A percentile compares a stretch with the other conserved stretches of the same genome.
Evolutionary conservation across 2,797 vertebrate species (phyloP).

Genomic region (Gobio occitaniae): DNA sequence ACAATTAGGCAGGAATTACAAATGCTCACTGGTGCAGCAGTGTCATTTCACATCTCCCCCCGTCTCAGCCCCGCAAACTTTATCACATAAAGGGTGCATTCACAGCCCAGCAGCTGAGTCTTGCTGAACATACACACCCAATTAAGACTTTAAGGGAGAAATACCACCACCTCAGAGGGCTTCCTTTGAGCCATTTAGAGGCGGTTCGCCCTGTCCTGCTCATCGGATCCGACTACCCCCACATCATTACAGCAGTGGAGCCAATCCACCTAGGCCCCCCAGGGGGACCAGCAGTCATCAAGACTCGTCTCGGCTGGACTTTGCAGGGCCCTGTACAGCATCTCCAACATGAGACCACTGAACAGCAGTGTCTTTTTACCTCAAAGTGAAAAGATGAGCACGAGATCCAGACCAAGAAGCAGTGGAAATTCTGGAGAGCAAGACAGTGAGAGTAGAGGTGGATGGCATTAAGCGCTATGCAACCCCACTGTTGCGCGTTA

Average conservation of each 20-base stretch:
- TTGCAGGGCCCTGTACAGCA: conserved; percentile 3
- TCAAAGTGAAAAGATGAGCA: too few relatives aligned
- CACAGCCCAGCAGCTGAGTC: conserved; percentile 18
- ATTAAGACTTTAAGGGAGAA: not conserved
- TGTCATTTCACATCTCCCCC: not conserved
- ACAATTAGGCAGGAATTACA: not conserved
- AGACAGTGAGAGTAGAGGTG: too few relatives aligned
- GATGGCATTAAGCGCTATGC: too few relatives aligned
- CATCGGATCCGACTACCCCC: conserved; percentile 25
- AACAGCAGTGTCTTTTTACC: too few relatives aligned
- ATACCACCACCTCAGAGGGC: not conserved
- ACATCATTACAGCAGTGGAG: not conserved
- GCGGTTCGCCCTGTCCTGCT: conserved; percentile 17
- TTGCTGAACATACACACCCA: not conserved
- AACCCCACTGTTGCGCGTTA: too few relatives aligned
- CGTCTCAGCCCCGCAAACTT: not conserved
- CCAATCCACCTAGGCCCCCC: conserved; percentile 10
- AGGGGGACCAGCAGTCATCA: conserved; percentile 3
- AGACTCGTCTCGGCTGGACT: not conserved
- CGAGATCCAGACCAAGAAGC: too few relatives aligned
- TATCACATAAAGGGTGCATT: conserved; percentile 18
- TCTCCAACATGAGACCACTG: not conserved
- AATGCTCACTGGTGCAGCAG: not conserved
- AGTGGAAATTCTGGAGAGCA: too few relatives aligned
- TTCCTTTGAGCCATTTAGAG: not conserved